Evolutionary conservation across 30 jellyfish, hydroid and myxozoan species (phyloP), one percentile per base, ranked within the genome.

Genomic region (Hydra vulgaris): DNA sequence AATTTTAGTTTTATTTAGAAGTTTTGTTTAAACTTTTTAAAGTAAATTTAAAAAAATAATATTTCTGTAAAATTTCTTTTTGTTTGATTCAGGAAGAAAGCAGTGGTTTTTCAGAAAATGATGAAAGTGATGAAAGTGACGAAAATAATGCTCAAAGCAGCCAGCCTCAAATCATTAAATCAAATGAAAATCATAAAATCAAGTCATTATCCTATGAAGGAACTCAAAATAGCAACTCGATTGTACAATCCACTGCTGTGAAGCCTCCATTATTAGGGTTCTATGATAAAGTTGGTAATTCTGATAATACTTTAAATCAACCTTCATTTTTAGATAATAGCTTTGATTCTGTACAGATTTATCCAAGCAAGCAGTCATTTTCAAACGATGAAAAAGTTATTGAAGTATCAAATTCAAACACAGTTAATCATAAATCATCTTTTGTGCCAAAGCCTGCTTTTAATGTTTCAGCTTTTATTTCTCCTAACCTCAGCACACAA

Each of bases 401-500:
- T 18, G 40, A 3, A 7, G 40, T 73, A 18, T 18, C 23, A 20
- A 22, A 19, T 71, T 21, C 79, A 16, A 21, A 71, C 26, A n/a
- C 70, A 54, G 66, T 25, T 5, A 77, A 54, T 5, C 70, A 72
- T 19, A 74, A 54, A 70, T 26, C 5, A 1, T 23, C 92, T 53
- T 52, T 83, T 27, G 53, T 25, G 15, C 54, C 76, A 20, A 86
- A 74, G 27, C 99, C 99, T 75, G 92, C 96, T 0, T 94, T 94
- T 73, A 94, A 87, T 80, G 96, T 94, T 0, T 94, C 99, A 1
- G 88, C 97, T 27, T 94, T 94, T 85, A 78, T 94, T 7, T 94
- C 99, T 26, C 95, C 96, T 18, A 40, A 79, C 55, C 83, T 82
- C 15, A n/a, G 79, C 54, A 70, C 97, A 0, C 25, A 74, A 67